Evolutionary conservation across 2,113 vertebrate species (phyloP), one percentile per base, ranked within the genome.

Genomic region (Seriola aureovittata): DNA sequence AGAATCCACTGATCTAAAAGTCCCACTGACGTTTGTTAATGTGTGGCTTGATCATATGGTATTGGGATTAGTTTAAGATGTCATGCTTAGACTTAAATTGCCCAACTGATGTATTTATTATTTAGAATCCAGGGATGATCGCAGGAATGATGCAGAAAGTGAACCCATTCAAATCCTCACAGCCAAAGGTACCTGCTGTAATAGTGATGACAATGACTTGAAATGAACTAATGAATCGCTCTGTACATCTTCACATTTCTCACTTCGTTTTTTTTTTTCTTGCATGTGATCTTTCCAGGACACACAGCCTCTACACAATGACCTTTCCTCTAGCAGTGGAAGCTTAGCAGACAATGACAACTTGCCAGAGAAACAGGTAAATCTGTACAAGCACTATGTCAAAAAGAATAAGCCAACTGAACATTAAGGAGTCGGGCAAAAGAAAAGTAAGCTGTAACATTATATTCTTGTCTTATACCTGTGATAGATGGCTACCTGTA

Each of bases 141-240:
- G 23, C 79, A 13, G 84, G 89, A 9, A 62, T 93, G 84, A 90
- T 94, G 62, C 89, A 94, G 48, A 94, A 93, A 86, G 82, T 94
- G 21, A 94, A 94, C 71, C 92, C 92, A 0, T 95, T 95, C 80
- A 93, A 78, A 75, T 82, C 92, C 32, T 85, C 89, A 0, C 87
- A 93, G 36, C 63, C 81, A n/a, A 92, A 94, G 83, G 88, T 93
- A 52, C 44, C 0, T 1, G 5, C 29, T n/a, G 0, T 14, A 10
- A 42, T 8, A 2, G 4, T 4, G 50, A 19, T 7, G 3, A 9
- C 4, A 0, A 48, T 44, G 0, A 21, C 2, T 50, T 12, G 1
- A 58, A 16, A 6, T 14, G 2, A 58, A 12, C 4, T n/a, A 21
- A 57, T 12, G 4, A 57, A 12, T 13, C 1, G 0, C 23, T 14